These are phyloP conservation scores for Papilio protenor DNA, from an alignment of 2,888 invertebrate genomes.

Conservation along the genomic window DNA sequence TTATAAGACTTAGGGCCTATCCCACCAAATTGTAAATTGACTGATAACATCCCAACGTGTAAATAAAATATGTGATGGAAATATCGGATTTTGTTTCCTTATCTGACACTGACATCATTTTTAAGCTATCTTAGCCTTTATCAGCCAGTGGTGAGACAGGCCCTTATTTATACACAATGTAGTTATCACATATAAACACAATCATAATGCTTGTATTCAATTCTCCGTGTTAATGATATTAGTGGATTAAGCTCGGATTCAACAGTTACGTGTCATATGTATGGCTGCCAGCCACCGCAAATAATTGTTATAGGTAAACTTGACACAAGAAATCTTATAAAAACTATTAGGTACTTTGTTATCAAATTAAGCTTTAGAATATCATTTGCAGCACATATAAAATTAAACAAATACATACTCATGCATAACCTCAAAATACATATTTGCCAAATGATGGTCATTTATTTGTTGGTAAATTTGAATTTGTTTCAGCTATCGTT, in stretches of 20 bases:
- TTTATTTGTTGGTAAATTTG: background rate
- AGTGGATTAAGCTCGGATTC: constrained; percentile 31
- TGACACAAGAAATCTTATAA: background rate
- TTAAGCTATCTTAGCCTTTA: too few relatives aligned
- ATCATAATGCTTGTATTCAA: constrained; percentile 23
- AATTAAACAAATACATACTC: background rate
- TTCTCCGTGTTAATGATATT: constrained; percentile 37
- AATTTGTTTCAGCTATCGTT: background rate
- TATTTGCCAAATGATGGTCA: background rate
- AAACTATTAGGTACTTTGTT: background rate
- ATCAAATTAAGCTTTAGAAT: background rate
- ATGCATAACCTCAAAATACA: background rate
- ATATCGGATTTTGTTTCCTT: too few relatives aligned
- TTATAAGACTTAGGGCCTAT: background rate
- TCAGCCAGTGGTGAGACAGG: too few relatives aligned
- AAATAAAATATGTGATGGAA: too few relatives aligned
- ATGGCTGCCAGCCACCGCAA: constrained; percentile 14
- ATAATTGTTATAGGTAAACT: constrained; percentile 2
- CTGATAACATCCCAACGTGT: too few relatives aligned
- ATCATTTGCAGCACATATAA: background rate
- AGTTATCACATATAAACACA: constrained; percentile 4
- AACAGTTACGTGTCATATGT: constrained; percentile 25
- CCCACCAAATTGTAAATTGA: too few relatives aligned
- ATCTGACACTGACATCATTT: too few relatives aligned
- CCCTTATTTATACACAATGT: background rate